These are phyloP conservation scores for Nyctibius grandis DNA, from an alignment of 2,797 vertebrate genomes.

Conservation along the genomic window DNA sequence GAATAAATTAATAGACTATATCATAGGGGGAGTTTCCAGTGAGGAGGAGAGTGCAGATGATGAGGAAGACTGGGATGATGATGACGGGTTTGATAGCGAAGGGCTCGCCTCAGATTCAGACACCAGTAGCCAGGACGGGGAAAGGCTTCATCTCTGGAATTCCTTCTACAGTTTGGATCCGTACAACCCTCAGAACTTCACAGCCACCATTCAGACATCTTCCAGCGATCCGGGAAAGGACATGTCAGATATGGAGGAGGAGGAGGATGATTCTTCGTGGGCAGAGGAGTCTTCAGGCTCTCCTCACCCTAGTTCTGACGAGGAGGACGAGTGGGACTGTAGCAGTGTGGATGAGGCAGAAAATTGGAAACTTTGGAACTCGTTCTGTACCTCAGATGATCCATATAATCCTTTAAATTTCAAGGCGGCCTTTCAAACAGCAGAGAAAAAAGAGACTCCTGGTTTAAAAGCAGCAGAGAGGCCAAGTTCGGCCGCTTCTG, in stretches of 20 bases:
- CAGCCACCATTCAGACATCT: constrained; percentile 77
- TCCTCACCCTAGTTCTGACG: not conserved
- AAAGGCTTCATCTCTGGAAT: constrained; percentile 80
- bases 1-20: constrained; percentile 92
- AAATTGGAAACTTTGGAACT: constrained; percentile 83
- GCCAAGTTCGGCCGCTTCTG: not conserved
- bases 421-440: constrained; percentile 77
- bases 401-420: constrained; percentile 91
- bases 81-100: constrained; percentile 90
- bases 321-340: constrained; percentile 72
- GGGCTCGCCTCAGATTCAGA: constrained; percentile 74
- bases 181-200: constrained; percentile 89
- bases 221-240: not conserved
- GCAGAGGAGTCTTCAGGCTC: constrained; percentile 38
- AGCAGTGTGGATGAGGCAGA: constrained; percentile 85
- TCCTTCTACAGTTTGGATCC: constrained; percentile 84
- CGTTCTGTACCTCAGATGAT: constrained; percentile 83
- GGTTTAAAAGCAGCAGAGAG: not conserved
- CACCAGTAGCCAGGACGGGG: constrained; percentile 19
- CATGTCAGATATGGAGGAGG: not conserved
- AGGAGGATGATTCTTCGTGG: not conserved
- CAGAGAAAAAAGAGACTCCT: constrained; percentile 28
- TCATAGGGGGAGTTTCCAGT: constrained; percentile 86
- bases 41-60: constrained; percentile 74
- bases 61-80: constrained; percentile 71